A percentile compares a stretch with the other conserved stretches of the same genome.
Evolutionary conservation across 2,113 vertebrate species (phyloP).

Genomic region (Ahaetulla prasina): DNA sequence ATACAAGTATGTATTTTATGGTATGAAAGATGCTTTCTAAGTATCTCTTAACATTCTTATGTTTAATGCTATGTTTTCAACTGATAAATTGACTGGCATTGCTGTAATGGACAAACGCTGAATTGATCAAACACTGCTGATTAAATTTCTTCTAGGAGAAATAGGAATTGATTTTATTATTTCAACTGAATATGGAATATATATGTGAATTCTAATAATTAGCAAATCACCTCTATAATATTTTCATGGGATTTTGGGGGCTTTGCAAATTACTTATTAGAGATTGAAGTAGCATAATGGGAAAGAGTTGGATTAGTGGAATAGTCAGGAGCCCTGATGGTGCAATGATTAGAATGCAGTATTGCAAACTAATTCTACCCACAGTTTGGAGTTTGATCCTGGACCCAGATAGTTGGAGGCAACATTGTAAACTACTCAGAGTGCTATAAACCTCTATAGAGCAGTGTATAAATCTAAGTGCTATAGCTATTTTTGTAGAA

Average conservation of each 20-base stretch:
- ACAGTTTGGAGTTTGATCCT: too few species aligned
- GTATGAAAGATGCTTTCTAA: constrained; percentile 65
- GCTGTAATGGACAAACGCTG: neutral
- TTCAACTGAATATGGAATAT: neutral
- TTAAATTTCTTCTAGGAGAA: neutral
- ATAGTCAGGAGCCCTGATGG: neutral
- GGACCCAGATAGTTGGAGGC: too few species aligned
- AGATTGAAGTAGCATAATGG: constrained; percentile 42
- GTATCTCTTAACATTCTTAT: neutral
- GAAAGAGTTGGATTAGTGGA: constrained; percentile 45
- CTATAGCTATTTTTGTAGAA: constrained; percentile 53
- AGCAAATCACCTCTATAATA: constrained; percentile 13
- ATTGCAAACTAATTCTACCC: neutral
- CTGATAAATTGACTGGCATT: constrained; percentile 25
- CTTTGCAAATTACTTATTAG: constrained; percentile 1
- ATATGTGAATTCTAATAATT: neutral
- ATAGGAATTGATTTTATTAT: neutral
- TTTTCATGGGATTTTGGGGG: constrained; percentile 2
- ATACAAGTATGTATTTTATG: constrained; percentile 95
- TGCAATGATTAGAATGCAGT: neutral
- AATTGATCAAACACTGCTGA: neutral
- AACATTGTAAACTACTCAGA: too few species aligned
- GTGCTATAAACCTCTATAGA: too few species aligned
- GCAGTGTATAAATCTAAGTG: too few species aligned
- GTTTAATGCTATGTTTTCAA: neutral